Evolutionary conservation across 2,888 invertebrate genomes (phyloP), one percentile per base, ranked within the genome.

Genomic region (Meta bourneti): DNA sequence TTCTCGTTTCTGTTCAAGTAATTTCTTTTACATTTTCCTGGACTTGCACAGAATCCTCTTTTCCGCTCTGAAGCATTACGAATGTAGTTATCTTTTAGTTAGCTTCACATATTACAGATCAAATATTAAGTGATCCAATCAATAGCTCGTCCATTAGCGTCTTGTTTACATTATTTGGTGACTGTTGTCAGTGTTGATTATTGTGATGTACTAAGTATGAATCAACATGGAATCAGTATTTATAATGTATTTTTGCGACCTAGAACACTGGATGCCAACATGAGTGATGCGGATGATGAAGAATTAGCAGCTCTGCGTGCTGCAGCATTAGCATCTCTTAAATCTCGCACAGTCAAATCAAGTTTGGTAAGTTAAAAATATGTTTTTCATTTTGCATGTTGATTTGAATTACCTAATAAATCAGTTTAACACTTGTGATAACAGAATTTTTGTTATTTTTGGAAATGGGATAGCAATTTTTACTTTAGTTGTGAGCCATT

Each of bases 301-400:
- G 91, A 91, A 34, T 75, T 91, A 49, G 81, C 82, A 34, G 83
- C 91, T 69, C 34, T 91, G 48, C 78, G 91, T 19, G n/a, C 83
- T n/a, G 91, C 87, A 51, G 91, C 91, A 6, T 79, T 91, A 34
- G 88, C 88, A 6, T 69, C 91, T 16, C 20, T 81, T 7, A 90
- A 86, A 74, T 74, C 75, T 82, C 70, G 70, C 6, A 4, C 34
- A 19, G 1, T 51, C n/a, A 83, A 89, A n/a, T 70, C 61, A 11
- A 1, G 2, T 20, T 70, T 78, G 19, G 89, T 89, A 54, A 81
- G 70, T 69, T n/a, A 7, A 52, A 0, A 77, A 9, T 72, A n/a
- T 72, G 5, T 20, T 13, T 77, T 34, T 77, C 7, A n/a, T 78
- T 51, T 48, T 34, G 20, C 1, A 74, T 34, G 48, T 74, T 11